phyloP scores from a whole-genome alignment of 2,797 vertebrate species.

The Echeneis naucrates region DNA sequence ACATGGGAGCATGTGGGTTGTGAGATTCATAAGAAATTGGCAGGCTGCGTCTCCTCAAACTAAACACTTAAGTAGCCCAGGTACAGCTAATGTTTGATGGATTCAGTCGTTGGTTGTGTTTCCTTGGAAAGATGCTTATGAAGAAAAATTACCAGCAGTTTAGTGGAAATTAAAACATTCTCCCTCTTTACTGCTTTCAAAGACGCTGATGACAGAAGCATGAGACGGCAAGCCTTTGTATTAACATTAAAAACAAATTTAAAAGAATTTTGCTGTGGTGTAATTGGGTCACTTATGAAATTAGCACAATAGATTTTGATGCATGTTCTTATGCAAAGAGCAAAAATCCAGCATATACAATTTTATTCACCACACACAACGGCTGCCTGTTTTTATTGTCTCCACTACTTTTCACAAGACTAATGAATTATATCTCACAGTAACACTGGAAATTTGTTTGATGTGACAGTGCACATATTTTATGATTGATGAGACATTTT shows the following conservation, averaged over 20 bases:
- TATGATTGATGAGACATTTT: slow-evolving; percentile 15
- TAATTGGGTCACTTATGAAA: slow-evolving; percentile 38
- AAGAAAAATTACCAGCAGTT: slow-evolving; percentile 46
- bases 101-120: slow-evolving; percentile 42
- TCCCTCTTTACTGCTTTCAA: slow-evolving; percentile 2
- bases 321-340: slow-evolving; percentile 14
- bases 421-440: slow-evolving; percentile 12
- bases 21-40: slow-evolving; percentile 51
- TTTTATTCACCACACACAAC: slow-evolving; percentile 18
- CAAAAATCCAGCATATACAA: slow-evolving; percentile 30
- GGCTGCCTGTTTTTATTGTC: slow-evolving; percentile 20
- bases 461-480: slow-evolving; percentile 36
- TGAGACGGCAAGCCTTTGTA: slow-evolving; percentile 30
- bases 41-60: slow-evolving; percentile 44
- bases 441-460: slow-evolving; percentile 14
- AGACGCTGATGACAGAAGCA: slow-evolving; percentile 24
- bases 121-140: slow-evolving; percentile 21
- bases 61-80: slow-evolving; percentile 51
- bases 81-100: slow-evolving; percentile 40
- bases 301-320: slow-evolving; percentile 31
- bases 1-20: background rate
- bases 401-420: slow-evolving; percentile 7
- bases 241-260: slow-evolving; percentile 31
- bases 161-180: slow-evolving; percentile 37
- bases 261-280: slow-evolving; percentile 22